Evolutionary conservation across 2,113 vertebrate genomes (phyloP).

Genomic region (Illadopsis cleaveri): DNA sequence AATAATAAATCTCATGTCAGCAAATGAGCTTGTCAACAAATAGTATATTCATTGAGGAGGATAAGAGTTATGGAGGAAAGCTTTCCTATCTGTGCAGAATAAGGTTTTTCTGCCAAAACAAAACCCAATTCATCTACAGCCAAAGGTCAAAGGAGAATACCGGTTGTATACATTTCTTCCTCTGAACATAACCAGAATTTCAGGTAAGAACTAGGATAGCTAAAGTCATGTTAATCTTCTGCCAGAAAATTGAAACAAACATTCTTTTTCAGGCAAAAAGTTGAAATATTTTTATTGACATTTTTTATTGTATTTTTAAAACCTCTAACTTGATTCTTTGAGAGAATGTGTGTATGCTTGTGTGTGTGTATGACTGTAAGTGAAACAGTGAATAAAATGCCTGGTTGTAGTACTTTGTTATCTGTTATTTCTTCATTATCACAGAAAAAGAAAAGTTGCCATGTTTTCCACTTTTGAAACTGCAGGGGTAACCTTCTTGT

Average conservation of each 20-base stretch:
- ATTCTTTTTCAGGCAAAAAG: not conserved
- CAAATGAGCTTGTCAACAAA: not conserved
- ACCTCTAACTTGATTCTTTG: not conserved
- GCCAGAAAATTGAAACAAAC: not conserved
- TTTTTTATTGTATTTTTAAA: slow-evolving; percentile 10
- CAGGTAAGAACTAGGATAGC: not conserved
- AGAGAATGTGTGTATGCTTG: not conserved
- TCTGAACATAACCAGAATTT: not conserved
- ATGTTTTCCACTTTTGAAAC: not conserved
- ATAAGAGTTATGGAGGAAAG: not conserved
- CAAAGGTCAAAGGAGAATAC: not conserved
- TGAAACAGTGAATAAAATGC: not conserved
- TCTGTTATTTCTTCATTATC: not conserved
- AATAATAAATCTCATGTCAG: not conserved
- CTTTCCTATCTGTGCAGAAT: not conserved
- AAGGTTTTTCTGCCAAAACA: not conserved
- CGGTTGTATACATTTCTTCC: not conserved
- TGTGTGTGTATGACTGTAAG: not conserved
- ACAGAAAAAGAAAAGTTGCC: not conserved
- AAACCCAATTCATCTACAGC: not conserved
- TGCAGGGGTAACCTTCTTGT: not conserved
- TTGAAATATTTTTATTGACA: not conserved
- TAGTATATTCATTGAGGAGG: not conserved
- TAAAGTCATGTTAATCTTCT: not conserved
- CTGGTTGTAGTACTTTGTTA: not conserved